Evolutionary conservation across 2,113 vertebrate genomes (phyloP).

Genomic region (Rhinopomastus cyanomelas): DNA sequence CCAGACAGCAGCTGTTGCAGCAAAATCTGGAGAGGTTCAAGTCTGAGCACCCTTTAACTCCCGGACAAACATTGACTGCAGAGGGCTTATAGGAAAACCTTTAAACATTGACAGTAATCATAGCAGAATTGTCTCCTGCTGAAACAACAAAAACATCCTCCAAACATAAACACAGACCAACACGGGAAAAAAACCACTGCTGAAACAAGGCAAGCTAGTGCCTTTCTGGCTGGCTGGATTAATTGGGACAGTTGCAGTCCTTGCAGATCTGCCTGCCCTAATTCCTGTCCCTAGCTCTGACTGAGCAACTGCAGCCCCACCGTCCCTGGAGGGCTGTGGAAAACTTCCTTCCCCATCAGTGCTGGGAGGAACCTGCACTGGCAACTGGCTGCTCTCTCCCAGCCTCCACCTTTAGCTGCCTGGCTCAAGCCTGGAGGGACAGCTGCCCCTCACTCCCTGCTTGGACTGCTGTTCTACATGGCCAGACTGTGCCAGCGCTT

Average conservation of each 20-base stretch:
- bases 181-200: not conserved
- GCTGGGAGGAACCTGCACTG: not conserved
- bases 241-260: not conserved
- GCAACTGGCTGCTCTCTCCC: not conserved
- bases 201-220: not conserved
- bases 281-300: constrained; percentile 10
- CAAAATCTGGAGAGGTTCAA: not conserved
- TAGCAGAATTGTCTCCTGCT: not conserved
- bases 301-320: constrained; percentile 37
- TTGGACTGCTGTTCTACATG: not conserved
- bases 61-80: not conserved
- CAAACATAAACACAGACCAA: not conserved
- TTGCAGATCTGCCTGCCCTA: constrained; percentile 40
- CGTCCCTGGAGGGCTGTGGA: constrained; percentile 14
- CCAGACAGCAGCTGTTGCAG: not conserved
- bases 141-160: not conserved
- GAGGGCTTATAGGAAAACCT: not conserved
- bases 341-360: not conserved
- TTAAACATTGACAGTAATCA: not conserved
- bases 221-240: constrained; percentile 27
- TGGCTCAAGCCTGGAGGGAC: not conserved
- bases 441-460: not conserved
- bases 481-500: fast-evolving
- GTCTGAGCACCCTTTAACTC: not conserved
- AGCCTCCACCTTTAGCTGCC: not conserved